Evolutionary conservation across 2,888 invertebrate species (phyloP), one percentile per base, ranked within the genome.

Genomic region (Nymphalis c-album): DNA sequence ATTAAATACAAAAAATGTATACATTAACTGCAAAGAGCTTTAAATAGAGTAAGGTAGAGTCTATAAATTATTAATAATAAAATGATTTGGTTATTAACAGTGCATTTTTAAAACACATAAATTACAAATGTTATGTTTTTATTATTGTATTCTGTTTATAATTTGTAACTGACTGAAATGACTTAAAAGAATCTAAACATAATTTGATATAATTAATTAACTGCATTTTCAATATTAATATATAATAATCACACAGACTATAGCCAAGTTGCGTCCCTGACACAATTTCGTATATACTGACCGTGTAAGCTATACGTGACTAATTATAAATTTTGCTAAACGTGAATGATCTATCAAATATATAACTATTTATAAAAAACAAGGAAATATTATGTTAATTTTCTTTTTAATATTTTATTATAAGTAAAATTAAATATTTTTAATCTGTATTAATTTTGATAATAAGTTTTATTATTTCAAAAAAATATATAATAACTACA

Each of bases 261-360:
- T 57, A 70, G 46, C 69, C 64, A 57, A 55, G 50, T 66, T 67
- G 70, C 73, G 85, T 80, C 88, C 88, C 83, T 90, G 90, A 86
- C 90, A 75, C 78, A 72, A 80, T 83, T 86, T 75, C 72, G 76
- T 66, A 71, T 75, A 40, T 40, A 13, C 40, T 40, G 40, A 40
- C 40, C 80, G 81, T 84, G 85, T 84, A 85, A 83, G 79, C 47
- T 26, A 48, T 20, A 63, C 46, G 18, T 20, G 59, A 22, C 18
- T 45, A 35, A 47, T 57, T 66, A 18, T 26, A 18, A 53, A 45
- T 18, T 45, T 46, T 60, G 20, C 40, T 18, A 16, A 55, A 7
- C 22, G 17, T 7, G 26, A 26, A n/a, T 16, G 5, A 31, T 55
- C 31, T 26, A n/a, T 31, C 26, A 31, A 55, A 16, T 50, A 16